Evolutionary conservation across 2,113 vertebrate genomes (phyloP).

Genomic region (Silurus asotus): DNA sequence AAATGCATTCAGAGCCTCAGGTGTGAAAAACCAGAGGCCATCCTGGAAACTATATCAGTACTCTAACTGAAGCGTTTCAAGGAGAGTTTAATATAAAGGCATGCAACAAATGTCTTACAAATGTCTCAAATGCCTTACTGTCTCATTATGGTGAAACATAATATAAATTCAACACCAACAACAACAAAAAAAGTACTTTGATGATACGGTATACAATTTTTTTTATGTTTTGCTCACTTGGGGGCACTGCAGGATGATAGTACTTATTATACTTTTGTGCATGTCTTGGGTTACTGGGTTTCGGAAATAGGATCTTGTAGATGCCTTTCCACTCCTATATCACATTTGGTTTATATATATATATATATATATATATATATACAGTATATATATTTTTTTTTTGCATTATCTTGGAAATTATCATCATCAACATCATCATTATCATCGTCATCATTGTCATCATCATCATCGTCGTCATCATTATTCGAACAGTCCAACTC

Average conservation of each 20-base stretch:
- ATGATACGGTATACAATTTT: not conserved
- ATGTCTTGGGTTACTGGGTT: not conserved
- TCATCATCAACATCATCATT: not conserved
- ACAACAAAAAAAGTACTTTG: not conserved
- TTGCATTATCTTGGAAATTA: not conserved
- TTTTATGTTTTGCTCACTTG: not conserved
- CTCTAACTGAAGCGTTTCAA: not conserved
- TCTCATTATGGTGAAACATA: not conserved
- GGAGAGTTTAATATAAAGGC: not conserved
- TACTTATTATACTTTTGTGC: not conserved
- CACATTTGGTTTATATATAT: not conserved
- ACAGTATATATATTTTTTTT: no score
- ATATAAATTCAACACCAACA: not conserved
- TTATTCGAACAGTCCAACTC: not conserved
- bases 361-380: not conserved
- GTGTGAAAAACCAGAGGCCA: constrained; percentile 25
- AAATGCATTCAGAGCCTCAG: constrained; percentile 28
- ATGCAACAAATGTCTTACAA: not conserved
- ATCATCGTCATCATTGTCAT: not conserved
- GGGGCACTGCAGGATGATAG: not conserved
- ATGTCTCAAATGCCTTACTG: not conserved
- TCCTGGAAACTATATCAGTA: not conserved
- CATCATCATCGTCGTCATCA: not conserved
- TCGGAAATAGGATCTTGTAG: not conserved
- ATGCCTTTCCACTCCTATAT: not conserved